These are phyloP conservation scores for Lonchura striata DNA, from an alignment of 2,113 vertebrate species.

Conservation along the genomic window DNA sequence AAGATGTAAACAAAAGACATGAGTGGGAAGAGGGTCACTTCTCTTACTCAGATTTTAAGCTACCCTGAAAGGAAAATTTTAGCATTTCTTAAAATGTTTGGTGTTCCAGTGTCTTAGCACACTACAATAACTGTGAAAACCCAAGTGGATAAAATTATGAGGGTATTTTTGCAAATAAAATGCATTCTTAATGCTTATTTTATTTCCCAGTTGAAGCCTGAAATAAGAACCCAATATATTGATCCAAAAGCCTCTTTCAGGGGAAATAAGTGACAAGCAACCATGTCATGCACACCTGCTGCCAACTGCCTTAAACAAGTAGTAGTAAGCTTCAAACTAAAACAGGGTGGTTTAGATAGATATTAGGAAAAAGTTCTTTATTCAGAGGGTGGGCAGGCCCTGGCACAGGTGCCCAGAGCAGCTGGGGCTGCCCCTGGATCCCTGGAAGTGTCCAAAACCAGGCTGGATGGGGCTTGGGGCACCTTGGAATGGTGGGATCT, in stretches of 20 bases:
- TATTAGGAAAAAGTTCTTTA: too few species aligned
- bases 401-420: neutral
- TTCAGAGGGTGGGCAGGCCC: neutral
- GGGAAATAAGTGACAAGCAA: neutral
- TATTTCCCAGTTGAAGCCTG: neutral
- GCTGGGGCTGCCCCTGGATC: neutral
- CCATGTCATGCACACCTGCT: neutral
- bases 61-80: neutral
- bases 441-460: neutral
- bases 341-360: neutral
- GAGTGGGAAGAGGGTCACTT: neutral
- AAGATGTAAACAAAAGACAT: neutral
- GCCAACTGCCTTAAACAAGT: neutral
- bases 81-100: neutral
- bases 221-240: neutral
- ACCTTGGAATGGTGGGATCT: fast-evolving
- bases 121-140: neutral
- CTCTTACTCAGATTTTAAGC: neutral
- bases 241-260: neutral
- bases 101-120: too few species aligned
- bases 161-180: neutral
- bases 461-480: neutral
- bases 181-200: neutral
- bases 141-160: neutral
- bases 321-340: neutral